phyloP scores from a whole-genome alignment of 2,888 invertebrate genomes.

The Diaprepes abbreviatus region DNA sequence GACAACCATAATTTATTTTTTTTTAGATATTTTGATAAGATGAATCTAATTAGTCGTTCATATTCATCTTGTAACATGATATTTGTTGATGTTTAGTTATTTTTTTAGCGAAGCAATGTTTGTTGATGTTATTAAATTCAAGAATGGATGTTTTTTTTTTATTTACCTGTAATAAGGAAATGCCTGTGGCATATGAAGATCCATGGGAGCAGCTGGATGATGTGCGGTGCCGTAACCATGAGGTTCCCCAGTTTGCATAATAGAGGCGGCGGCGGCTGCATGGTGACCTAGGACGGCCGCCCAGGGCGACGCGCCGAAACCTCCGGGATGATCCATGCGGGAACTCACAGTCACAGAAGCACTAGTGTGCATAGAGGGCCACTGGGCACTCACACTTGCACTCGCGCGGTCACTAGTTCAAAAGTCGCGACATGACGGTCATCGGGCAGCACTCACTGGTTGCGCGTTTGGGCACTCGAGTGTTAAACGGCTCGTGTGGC shows the following conservation, averaged over 20 bases:
- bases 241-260: constrained; percentile 68
- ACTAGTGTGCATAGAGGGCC: constrained; percentile 63
- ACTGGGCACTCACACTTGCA: constrained; percentile 48
- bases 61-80: too few relatives aligned
- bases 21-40: too few relatives aligned
- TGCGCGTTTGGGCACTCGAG: constrained; percentile 38
- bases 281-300: constrained; percentile 80
- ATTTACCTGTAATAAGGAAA: constrained; percentile 92
- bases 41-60: too few relatives aligned
- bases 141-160: constrained; percentile 16
- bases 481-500: constrained; percentile 69
- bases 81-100: too few relatives aligned
- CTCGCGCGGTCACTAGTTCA: constrained; percentile 35
- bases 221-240: constrained; percentile 74
- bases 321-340: constrained; percentile 82
- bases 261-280: constrained; percentile 68
- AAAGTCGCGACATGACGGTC: constrained; percentile 27
- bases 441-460: constrained; percentile 37
- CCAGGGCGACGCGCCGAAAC: constrained; percentile 82
- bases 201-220: constrained; percentile 79
- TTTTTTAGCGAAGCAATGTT: too few relatives aligned
- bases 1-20: too few relatives aligned
- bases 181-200: constrained; percentile 91
- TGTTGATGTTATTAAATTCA: too few relatives aligned
- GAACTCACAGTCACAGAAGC: constrained; percentile 61